phyloP scores from a whole-genome alignment of 2,113 vertebrate genomes.

The Spermophilus dauricus region DNA sequence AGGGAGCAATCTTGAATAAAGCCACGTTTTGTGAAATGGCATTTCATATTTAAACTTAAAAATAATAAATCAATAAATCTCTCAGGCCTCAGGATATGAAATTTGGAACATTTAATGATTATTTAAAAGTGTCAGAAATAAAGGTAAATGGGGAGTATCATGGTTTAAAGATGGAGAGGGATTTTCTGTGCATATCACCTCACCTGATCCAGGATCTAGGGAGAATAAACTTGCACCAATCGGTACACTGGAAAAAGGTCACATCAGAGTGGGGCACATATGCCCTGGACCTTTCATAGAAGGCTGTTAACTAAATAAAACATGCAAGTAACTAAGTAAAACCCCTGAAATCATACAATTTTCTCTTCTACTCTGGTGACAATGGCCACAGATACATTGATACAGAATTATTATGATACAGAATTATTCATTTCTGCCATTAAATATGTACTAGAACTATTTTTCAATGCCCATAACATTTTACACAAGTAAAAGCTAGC shows the following conservation, averaged over 20 bases:
- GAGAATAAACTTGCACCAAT: background rate
- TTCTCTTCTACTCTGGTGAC: background rate
- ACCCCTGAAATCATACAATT: background rate
- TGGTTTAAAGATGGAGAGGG: background rate
- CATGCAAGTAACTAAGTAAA: background rate
- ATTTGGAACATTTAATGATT: slow-evolving; percentile 48
- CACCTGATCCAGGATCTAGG: background rate
- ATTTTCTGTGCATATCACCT: background rate
- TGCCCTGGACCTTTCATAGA: background rate
- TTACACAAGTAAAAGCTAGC: background rate
- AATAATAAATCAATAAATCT: slow-evolving; percentile 9
- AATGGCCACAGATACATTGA: background rate
- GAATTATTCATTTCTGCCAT: background rate
- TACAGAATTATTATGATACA: background rate
- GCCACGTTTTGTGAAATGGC: background rate
- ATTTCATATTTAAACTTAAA: slow-evolving; percentile 58
- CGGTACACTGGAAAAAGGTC: background rate
- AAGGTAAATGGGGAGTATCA: background rate
- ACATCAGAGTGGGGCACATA: background rate
- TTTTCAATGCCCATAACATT: background rate
- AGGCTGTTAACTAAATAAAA: background rate
- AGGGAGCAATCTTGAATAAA: background rate
- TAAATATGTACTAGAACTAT: background rate
- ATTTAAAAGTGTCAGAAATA: slow-evolving; percentile 16
- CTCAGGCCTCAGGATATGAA: background rate